phyloP scores from a whole-genome alignment of 2,113 vertebrate genomes.

The Mastomys natalensis region DNA sequence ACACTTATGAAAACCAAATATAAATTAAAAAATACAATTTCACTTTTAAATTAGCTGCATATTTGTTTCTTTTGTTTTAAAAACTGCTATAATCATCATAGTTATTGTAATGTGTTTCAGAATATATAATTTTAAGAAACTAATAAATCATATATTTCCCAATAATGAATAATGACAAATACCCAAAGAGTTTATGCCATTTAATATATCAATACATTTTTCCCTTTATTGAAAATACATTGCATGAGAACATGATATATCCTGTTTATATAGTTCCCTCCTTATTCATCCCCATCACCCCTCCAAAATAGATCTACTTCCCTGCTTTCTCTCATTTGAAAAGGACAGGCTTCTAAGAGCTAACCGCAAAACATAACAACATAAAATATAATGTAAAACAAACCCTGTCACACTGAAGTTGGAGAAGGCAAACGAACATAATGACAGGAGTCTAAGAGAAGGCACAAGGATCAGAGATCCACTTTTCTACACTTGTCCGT shows the following conservation, averaged over 20 bases:
- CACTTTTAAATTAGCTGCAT: background rate
- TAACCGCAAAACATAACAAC: background rate
- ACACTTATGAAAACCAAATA: background rate
- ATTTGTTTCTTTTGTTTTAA: background rate
- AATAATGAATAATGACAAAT: slow-evolving; percentile 34
- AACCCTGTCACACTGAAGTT: background rate
- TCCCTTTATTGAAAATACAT: background rate
- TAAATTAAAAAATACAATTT: slow-evolving; percentile 3
- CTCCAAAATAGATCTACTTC: background rate
- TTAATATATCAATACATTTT: background rate
- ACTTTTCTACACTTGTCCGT: background rate
- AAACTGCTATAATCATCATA: slow-evolving; percentile 56
- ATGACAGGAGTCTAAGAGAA: background rate
- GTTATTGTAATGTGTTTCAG: slow-evolving; percentile 22
- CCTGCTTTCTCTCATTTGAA: background rate
- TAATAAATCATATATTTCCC: background rate
- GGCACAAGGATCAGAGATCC: background rate
- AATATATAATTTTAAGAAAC: background rate
- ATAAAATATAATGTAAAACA: background rate
- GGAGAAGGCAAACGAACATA: background rate
- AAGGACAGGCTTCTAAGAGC: background rate
- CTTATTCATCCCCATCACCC: background rate
- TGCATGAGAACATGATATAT: background rate
- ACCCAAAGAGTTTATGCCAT: background rate
- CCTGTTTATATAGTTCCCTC: no score